These are phyloP conservation scores for Boloria euphrosyne DNA, from an alignment of 2,888 invertebrate genomes.

Conservation along the genomic window DNA sequence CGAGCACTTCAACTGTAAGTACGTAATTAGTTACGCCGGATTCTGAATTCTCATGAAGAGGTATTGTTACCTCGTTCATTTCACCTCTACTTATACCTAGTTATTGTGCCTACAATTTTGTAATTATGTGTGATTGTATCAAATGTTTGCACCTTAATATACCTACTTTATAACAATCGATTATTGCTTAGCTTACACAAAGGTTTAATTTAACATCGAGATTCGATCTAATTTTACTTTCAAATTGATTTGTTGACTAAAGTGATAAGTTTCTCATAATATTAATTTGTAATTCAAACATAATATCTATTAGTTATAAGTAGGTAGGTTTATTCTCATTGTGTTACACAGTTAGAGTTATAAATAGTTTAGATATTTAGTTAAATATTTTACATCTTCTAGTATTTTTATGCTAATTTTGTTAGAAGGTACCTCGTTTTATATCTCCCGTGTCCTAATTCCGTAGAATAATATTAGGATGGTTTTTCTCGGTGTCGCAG, in stretches of 20 bases:
- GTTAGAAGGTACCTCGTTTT: neutral
- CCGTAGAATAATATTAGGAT: slow-evolving; percentile 14
- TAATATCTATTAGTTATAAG: too few species aligned
- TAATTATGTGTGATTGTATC: neutral
- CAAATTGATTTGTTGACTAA: too few species aligned
- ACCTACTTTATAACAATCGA: too few species aligned
- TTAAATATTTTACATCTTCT: neutral
- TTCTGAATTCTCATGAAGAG: slow-evolving; percentile 17
- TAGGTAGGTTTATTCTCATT: too few species aligned
- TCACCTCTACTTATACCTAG: neutral
- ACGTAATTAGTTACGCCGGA: slow-evolving; percentile 20
- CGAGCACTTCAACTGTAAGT: slow-evolving; percentile 17
- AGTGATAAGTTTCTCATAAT: too few species aligned
- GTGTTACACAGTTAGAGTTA: too few species aligned
- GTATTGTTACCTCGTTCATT: slow-evolving; percentile 11
- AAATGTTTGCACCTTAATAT: too few species aligned
- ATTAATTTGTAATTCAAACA: too few species aligned
- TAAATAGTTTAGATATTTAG: too few species aligned
- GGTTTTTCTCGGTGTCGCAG: slow-evolving; percentile 34
- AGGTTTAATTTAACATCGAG: too few species aligned
- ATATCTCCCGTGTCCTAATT: slow-evolving; percentile 6
- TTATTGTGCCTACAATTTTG: neutral
- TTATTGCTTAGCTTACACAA: too few species aligned
- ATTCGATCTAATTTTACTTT: too few species aligned
- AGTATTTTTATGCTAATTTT: neutral